These are phyloP conservation scores for Dipodomys merriami DNA, from an alignment of 2,113 vertebrate species.

Conservation along the genomic window DNA sequence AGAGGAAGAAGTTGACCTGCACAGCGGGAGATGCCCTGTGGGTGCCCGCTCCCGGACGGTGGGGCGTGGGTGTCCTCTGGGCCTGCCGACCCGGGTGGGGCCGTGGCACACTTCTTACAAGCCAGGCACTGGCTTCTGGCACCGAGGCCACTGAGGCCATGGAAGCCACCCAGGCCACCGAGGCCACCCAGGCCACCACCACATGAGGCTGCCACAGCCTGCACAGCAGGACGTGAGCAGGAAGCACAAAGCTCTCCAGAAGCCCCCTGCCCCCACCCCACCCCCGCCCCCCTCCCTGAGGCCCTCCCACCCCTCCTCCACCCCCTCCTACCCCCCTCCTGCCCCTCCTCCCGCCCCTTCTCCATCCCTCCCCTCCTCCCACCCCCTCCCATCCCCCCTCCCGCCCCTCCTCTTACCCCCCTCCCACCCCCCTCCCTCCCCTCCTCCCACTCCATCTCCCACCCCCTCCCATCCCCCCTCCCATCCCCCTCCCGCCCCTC, in stretches of 20 bases:
- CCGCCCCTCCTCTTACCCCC: background rate
- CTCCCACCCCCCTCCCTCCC: accelerated
- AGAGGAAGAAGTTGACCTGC: slow-evolving; percentile 89
- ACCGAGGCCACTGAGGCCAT: too few species aligned
- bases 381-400: accelerated
- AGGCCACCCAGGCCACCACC: too few species aligned
- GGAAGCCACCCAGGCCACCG: background rate
- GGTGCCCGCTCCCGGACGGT: background rate
- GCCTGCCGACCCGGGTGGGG: background rate
- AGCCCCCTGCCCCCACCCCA: background rate
- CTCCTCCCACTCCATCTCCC: too few species aligned
- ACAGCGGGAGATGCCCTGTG: background rate
- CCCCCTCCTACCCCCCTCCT: background rate
- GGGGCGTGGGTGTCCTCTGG: background rate
- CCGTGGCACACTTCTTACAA: background rate
- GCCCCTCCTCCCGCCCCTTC: background rate
- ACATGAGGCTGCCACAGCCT: too few species aligned
- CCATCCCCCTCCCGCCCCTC: accelerated
- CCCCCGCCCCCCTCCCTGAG: background rate
- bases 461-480: background rate
- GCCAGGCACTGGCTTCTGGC: background rate
- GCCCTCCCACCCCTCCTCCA: too few species aligned
- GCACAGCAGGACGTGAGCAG: accelerated
- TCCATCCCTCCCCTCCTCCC: background rate
- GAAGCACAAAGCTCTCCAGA: too few species aligned